Percentiles rank a stretch among this genome's conserved stretches.
These are phyloP conservation scores for Syritta pipiens DNA, from an alignment of 2,888 invertebrate species.

Conservation along the genomic window DNA sequence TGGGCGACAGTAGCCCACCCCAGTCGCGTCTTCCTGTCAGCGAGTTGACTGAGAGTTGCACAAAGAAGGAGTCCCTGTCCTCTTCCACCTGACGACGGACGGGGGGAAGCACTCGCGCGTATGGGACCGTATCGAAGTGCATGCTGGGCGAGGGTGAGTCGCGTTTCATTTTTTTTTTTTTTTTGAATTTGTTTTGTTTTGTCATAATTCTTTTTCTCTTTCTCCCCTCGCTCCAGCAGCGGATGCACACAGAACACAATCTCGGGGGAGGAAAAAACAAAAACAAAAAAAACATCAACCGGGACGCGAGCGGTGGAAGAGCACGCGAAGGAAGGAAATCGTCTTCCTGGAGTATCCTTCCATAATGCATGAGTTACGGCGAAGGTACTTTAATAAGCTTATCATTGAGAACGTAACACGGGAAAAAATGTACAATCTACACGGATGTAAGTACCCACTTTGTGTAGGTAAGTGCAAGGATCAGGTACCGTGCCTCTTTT, in stretches of 20 bases:
- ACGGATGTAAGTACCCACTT: conserved; percentile 65
- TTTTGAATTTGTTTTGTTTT: conserved; percentile 8
- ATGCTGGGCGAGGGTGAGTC: conserved; percentile 45
- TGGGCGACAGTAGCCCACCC: not conserved
- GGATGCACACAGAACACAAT: conserved; percentile 29
- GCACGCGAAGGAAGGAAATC: conserved; percentile 61
- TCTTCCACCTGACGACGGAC: not conserved
- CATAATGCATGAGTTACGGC: conserved; percentile 68
- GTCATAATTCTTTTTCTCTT: conserved; percentile 56
- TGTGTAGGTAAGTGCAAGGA: conserved; percentile 66
- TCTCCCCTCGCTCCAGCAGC: conserved; percentile 52
- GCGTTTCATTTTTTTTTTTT: conserved; percentile 4
- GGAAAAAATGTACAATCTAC: conserved; percentile 63
- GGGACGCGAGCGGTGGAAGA: conserved; percentile 21
- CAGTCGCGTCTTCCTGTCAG: conserved; percentile 42
- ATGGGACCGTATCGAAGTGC: conserved; percentile 51
- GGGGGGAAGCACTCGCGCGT: not conserved
- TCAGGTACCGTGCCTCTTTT: conserved; percentile 17
- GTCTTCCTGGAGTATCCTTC: conserved; percentile 65
- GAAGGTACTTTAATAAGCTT: conserved; percentile 69
- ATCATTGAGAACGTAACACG: conserved; percentile 64
- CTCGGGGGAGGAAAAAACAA: conserved; percentile 20
- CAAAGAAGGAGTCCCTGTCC: too few relatives aligned
- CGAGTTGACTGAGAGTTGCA: conserved; percentile 20
- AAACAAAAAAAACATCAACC: conserved; percentile 10